Conservation (phyloP, 35 echinoderm and acorn worm species). For the Lytechinus pictus region DNA sequence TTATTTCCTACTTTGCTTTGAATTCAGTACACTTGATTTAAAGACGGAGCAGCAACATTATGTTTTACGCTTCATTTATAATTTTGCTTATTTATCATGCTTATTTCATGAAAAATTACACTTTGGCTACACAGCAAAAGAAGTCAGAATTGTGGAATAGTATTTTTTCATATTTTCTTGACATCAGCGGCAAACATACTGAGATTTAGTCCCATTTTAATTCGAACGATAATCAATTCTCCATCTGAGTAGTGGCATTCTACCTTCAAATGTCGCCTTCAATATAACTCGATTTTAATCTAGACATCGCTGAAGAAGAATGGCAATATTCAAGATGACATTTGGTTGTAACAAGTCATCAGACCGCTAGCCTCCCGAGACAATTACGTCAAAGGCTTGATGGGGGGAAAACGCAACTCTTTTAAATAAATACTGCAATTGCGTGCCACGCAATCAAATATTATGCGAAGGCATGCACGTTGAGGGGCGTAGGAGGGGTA, state of each 20-base stretch:
- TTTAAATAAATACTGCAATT: conserved; percentile 15
- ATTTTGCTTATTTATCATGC: no score
- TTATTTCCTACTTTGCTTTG: no score
- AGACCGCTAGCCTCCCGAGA: neutral
- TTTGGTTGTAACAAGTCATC: neutral
- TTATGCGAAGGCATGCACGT: neutral
- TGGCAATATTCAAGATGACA: neutral
- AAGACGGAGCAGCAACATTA: no score
- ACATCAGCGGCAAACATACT: neutral
- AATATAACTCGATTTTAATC: conserved; percentile 6
- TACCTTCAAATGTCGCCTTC: neutral
- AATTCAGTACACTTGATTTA: no score
- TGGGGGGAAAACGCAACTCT: neutral
- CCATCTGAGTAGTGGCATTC: neutral
- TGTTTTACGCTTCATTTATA: no score
- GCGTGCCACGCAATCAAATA: conserved; percentile 2
- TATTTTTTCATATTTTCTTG: neutral
- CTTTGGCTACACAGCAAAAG: no score
- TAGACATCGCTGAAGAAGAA: neutral
- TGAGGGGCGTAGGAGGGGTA: neutral
- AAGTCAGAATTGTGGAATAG: no score
- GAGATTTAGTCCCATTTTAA: neutral
- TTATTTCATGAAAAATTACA: no score
- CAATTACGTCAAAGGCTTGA: neutral
- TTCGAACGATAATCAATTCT: neutral